Base-by-base conservation (phyloP, 2,888 invertebrate genomes). In the Eupeodes luniger region DNA sequence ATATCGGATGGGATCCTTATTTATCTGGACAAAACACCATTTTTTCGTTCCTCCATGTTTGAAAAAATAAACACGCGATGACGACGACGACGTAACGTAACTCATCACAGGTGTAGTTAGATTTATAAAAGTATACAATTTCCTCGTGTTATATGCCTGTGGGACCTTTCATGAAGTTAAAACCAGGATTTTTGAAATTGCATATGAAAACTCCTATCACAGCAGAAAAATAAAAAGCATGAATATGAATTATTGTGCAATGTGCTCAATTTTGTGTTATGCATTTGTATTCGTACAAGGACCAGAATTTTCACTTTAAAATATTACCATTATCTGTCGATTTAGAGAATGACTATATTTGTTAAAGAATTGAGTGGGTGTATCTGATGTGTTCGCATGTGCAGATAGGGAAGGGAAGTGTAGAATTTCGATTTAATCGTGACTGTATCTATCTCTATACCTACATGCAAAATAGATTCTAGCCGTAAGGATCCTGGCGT, bases 321-420 rank as follows among this genome's bases (percentile, higher is more conserved):
- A 51, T 69, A 80, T 80, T 81, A 47, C 64, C 69, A 64, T 70
- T 70, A 66, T 77, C 34, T 72, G 66, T 81, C 72, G 70, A 66
- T 81, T 66, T 80, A 51, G 70, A 12, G 81, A 81, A 81, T 66
- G 72, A 61, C 61, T 61, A 67, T 67, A 83, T 83, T 81, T 81
- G 75, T 53, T 81, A 16, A 72, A 40, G 59, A 77, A 40, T 49
- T 34, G 70, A 64, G 59, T 62, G 27, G 14, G 27, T 47, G 53
- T 57, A 69, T 57, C 6, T 62, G 6, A 55, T 47, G 12, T 47
- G 9, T 51, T 6, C n/a, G n/a, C 11, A n/a, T 69, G 69, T 53
- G 49, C 36, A 47, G 11, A 53, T 66, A 9, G 51, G 61, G 53
- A 27, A 3, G 27, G 27, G 3, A 80, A 80, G 80, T 76, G 81